Base-by-base conservation (phyloP, 2,797 vertebrate genomes). In the Capromys pilorides region DNA sequence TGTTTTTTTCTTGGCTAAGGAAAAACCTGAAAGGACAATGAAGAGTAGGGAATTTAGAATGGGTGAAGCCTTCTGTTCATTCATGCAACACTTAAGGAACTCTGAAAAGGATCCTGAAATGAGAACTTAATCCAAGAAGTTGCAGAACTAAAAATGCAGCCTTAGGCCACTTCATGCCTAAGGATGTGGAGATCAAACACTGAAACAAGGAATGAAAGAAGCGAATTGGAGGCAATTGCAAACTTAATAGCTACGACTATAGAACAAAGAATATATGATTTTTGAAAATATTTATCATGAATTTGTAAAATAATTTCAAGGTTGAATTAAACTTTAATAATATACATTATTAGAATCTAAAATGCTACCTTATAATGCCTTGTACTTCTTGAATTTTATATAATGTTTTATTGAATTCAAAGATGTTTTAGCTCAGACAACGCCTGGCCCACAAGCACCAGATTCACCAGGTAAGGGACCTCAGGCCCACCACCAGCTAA, bases 281-380 rank as follows among this genome's bases (percentile, higher is more conserved):
- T 91, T 94, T 11, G 4, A 62, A 96, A 51, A 5, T 0, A 4
- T 79, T 86, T 90, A 57, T 94, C 71, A 77, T 62, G 3, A 57
- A 83, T 8, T 26, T 84, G 22, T 64, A 84, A 88, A 95, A 49
- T 66, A 69, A 78, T 11, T 33, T 62, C 22, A 81, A 77, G 31
- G 14, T 67, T 90, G n/a, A 22, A 64, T 82, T 86, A 88, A 67
- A 1, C 6, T 86, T 62, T 78, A 8, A 64, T 36, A 7, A 6
- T 49, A 36, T 67, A 94, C 82, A 71, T 79, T 61, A 62, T 33
- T 62, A 78, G 7, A n/a, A 54, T n/a, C 77, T 79, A 93, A 94
- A 86, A 36, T 85, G 22, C 62, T 22, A 54, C 71, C 31, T 77
- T 86, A 82, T 57, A 69, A 92, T 33, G 10, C 19, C 24, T 94